Conservation (phyloP, 2,797 vertebrate genomes). For the Capromys pilorides region DNA sequence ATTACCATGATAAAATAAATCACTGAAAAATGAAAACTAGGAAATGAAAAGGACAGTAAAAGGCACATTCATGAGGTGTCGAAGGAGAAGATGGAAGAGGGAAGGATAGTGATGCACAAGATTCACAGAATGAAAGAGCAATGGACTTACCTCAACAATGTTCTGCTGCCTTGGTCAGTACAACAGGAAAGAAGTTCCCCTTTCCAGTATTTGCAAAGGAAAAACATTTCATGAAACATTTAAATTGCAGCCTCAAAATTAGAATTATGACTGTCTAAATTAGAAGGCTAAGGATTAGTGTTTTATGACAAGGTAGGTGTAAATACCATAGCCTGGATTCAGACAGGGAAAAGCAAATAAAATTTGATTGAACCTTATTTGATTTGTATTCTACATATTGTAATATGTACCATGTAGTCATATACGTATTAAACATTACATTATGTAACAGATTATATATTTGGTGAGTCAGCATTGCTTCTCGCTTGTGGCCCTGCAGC, state of each 20-base stretch:
- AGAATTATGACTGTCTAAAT: background rate
- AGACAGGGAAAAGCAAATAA: background rate
- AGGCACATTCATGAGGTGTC: background rate
- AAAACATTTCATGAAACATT: background rate
- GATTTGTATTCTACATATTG: background rate
- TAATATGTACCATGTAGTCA: too few species aligned
- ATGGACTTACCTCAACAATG: background rate
- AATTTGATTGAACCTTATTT: background rate
- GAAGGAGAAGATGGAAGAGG: background rate
- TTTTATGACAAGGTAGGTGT: background rate
- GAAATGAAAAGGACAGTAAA: conserved; percentile 4
- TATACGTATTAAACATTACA: background rate
- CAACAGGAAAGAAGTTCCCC: background rate
- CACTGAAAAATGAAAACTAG: background rate
- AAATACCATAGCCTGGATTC: background rate
- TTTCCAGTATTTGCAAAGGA: background rate
- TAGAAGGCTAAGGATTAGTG: background rate
- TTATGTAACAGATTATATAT: background rate
- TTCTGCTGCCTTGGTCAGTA: background rate
- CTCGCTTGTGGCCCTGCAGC: background rate
- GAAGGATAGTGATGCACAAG: background rate
- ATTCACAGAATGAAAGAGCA: background rate
- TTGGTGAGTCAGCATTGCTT: background rate
- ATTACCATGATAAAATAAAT: background rate
- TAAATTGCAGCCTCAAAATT: conserved; percentile 6